These are phyloP conservation scores for Embidobia sp. DNA, from an alignment of 2,888 invertebrate genomes.

Conservation along the genomic window DNA sequence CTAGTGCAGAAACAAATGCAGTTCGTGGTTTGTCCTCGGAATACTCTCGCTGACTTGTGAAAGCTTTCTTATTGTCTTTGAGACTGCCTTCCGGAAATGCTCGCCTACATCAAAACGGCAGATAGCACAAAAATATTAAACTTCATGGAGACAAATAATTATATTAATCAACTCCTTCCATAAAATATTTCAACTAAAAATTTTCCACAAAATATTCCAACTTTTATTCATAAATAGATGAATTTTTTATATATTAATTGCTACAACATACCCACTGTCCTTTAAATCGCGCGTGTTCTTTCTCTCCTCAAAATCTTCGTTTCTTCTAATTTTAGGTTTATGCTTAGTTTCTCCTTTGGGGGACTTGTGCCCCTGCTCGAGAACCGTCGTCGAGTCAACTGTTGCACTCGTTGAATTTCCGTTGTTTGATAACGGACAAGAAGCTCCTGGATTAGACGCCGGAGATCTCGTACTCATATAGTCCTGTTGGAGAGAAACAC, in stretches of 20 bases:
- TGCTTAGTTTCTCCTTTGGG: conserved; percentile 72
- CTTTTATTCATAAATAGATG: neutral
- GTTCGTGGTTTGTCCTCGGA: conserved; percentile 73
- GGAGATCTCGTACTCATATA: conserved; percentile 78
- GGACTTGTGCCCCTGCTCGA: conserved; percentile 72
- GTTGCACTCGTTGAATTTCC: conserved; percentile 71
- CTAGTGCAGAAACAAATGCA: conserved; percentile 72
- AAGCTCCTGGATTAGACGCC: conserved; percentile 73
- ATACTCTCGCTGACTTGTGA: conserved; percentile 72
- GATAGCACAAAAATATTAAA: no score
- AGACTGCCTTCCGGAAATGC: conserved; percentile 48
- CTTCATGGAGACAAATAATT: no score
- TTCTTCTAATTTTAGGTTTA: conserved; percentile 76
- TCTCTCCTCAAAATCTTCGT: conserved; percentile 72
- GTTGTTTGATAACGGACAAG: conserved; percentile 71
- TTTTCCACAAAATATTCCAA: no score
- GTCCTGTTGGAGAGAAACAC: conserved; percentile 70
- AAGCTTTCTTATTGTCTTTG: conserved; percentile 73
- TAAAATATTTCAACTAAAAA: no score
- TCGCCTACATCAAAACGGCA: conserved; percentile 31
- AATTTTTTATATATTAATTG: neutral
- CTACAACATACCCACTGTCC: conserved; percentile 71
- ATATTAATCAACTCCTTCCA: no score
- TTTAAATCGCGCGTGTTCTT: conserved; percentile 76
- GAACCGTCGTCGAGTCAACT: conserved; percentile 71